Base-by-base conservation (phyloP, 2,797 vertebrate genomes). In the Sciurus carolinensis region DNA sequence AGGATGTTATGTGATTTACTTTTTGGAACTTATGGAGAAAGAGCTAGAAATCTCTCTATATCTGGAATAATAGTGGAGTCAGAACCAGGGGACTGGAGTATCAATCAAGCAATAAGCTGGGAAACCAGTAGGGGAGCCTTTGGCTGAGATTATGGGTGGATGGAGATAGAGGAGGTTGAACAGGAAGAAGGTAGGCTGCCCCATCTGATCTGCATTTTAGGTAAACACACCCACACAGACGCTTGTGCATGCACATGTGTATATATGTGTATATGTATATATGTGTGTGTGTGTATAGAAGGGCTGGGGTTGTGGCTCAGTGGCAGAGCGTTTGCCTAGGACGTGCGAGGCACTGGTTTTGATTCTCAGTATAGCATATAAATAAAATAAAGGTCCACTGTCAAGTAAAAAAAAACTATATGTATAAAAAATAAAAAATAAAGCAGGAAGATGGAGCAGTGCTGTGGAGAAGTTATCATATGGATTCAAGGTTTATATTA, bases 21-120 rank as follows among this genome's bases (percentile, higher is more conserved):
- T 95, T 91, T 77, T 87, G 79, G n/a, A 91, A 92, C 67, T 91
- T 75, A 82, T 30, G 26, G 44, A 94, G 67, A 73, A 84, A 36
- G 67, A 85, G 39, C 82, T 47, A 30, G 64, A 71, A 64, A 77
- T 24, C 11, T 80, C 30, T 50, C 47, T 22, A 22, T 44, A 93
- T 36, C 22, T 72, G 47, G 52, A 57, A 44, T 86, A 82, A 85
- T 42, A 66, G 64, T 33, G 64, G 20, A 85, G 50, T 77, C 67
- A 64, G 42, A 87, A 73, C 42, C 62, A 90, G 50, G 67, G 81
- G 10, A 69, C 54, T 57, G 24, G 28, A 57, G 42, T 14, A 57
- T 33, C n/a, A 52, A 57, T 33, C 54, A 77, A 1, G 17, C 5
- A 30, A 57, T 30, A 84, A 90, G 50, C n/a, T 64, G 67, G 26